Percentiles rank a stretch among this genome's conserved stretches.
These are phyloP conservation scores for mouse (Mus musculus) DNA, from an alignment of 2,113 vertebrate genomes.

Conservation along the genomic window GRCm39 chr1:159449001-159449500, in stretches of 20 bases:
- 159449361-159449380: not conserved
- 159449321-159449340: constrained; percentile 43
- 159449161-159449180: constrained; percentile 43
- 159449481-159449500: not conserved
- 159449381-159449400: not conserved
- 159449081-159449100: constrained; percentile 55
- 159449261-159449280: constrained; percentile 11
- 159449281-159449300: not conserved
- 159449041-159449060: constrained; percentile 53
- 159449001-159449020: constrained; percentile 50
- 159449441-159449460: not conserved
- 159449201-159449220: constrained; percentile 52
- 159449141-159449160: constrained; percentile 24
- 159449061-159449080: constrained; percentile 39
- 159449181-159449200: constrained; percentile 32
- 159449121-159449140: constrained; percentile 26
- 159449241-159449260: constrained; percentile 57
- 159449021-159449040: constrained; percentile 32
- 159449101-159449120: not conserved
- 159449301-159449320: not conserved
- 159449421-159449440: not conserved
- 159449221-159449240: constrained; percentile 54
- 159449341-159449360: not conserved
- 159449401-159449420: not conserved
- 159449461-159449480: not conserved